Percentiles rank a stretch among this genome's conserved stretches.
These are phyloP conservation scores for Neria commutata DNA, from an alignment of 2,888 invertebrate genomes.

Conservation along the genomic window DNA sequence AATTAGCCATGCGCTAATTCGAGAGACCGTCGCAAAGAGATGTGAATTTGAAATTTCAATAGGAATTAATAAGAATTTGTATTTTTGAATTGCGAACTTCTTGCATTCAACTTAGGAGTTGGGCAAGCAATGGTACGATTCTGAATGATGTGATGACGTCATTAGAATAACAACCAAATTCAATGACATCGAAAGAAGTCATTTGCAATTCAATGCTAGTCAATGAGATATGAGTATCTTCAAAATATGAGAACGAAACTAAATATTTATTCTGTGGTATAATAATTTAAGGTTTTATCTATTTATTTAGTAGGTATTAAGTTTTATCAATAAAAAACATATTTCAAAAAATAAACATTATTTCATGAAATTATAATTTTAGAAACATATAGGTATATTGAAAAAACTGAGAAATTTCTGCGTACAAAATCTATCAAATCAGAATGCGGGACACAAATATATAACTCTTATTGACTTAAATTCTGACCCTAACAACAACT, in stretches of 20 bases:
- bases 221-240: neutral
- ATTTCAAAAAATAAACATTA: constrained; percentile 5
- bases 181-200: too few species aligned
- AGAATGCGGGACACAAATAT: neutral
- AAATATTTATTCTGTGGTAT: constrained; percentile 29
- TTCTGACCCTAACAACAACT: too few species aligned
- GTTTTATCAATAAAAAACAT: neutral
- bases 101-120: too few species aligned
- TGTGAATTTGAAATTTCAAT: too few species aligned
- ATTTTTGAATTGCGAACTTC: too few species aligned
- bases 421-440: neutral
- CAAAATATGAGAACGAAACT: neutral
- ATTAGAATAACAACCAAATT: too few species aligned
- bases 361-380: neutral
- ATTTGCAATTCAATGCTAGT: too few species aligned
- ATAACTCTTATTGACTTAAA: neutral
- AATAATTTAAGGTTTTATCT: constrained; percentile 24
- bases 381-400: neutral
- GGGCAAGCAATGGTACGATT: too few species aligned
- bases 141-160: too few species aligned
- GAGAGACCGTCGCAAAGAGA: too few species aligned
- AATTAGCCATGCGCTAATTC: too few species aligned
- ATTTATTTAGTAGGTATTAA: constrained; percentile 3
- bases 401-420: neutral
- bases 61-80: too few species aligned